phyloP scores from a whole-genome alignment of 2,888 invertebrate genomes.

The Metopia argyrocephala region DNA sequence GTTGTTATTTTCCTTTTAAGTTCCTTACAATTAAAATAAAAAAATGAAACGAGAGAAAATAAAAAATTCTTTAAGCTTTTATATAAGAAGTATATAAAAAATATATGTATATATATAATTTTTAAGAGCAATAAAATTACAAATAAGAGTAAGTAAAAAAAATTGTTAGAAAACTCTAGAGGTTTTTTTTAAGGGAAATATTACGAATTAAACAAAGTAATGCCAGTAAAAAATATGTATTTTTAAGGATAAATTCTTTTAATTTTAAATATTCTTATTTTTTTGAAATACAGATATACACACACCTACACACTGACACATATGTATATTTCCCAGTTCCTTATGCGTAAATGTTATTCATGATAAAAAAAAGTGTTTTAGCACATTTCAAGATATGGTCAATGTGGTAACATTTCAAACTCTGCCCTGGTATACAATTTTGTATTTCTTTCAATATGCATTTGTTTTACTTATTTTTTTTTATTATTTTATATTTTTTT shows the following conservation, averaged over 20 bases:
- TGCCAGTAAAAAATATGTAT: constrained; percentile 31
- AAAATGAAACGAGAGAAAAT: constrained; percentile 23
- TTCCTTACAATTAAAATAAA: constrained; percentile 5
- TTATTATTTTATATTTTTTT: too few relatives aligned
- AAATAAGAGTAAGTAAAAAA: constrained; percentile 34
- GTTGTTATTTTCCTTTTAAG: not conserved
- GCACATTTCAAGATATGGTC: constrained; percentile 62
- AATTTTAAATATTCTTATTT: too few relatives aligned
- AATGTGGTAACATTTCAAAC: constrained; percentile 41
- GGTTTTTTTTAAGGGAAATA: not conserved
- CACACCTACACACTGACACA: not conserved
- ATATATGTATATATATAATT: not conserved
- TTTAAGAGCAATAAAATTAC: constrained; percentile 21
- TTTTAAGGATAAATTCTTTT: not conserved
- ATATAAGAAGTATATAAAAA: not conserved
- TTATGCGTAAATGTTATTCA: constrained; percentile 1
- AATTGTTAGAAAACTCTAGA: not conserved
- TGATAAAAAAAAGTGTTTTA: constrained; percentile 47
- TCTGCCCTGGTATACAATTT: not conserved
- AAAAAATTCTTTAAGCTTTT: constrained; percentile 24
- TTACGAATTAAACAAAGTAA: constrained; percentile 34
- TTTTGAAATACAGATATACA: not conserved
- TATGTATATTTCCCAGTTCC: not conserved
- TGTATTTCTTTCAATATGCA: not conserved
- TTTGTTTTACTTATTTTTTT: not conserved